phyloP scores from a whole-genome alignment of 1,140 invertebrate genomes.

The Coboldia fuscipes region DNA sequence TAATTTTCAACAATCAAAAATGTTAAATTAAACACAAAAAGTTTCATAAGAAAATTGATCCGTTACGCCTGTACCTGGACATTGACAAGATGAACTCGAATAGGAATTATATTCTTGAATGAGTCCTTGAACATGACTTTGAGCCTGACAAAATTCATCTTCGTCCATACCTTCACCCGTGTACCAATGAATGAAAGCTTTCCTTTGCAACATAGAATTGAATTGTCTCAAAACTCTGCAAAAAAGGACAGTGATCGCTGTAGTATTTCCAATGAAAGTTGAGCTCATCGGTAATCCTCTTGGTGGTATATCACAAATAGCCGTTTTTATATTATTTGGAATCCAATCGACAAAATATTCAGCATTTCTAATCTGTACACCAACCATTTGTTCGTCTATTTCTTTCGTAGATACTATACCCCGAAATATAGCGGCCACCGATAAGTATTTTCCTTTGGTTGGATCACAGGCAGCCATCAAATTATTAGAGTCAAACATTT shows the following conservation, averaged over 20 bases:
- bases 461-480: conserved; percentile 62
- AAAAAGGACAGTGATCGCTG: conserved; percentile 61
- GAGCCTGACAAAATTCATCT: conserved; percentile 55
- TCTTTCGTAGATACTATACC: conserved; percentile 36
- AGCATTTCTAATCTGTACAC: conserved; percentile 48
- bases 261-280: conserved; percentile 45
- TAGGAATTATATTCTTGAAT: too few relatives aligned
- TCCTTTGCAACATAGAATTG: conserved; percentile 52
- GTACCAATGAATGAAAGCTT: conserved; percentile 62
- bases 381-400: conserved; percentile 43
- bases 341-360: conserved; percentile 65
- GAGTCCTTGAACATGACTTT: conserved; percentile 43
- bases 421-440: conserved; percentile 53
- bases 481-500: conserved; percentile 52
- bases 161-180: conserved; percentile 67
- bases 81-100: too few relatives aligned
- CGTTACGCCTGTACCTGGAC: too few relatives aligned
- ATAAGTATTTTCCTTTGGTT: conserved; percentile 33
- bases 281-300: conserved; percentile 44
- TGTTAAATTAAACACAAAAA: too few relatives aligned
- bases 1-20: too few relatives aligned
- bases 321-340: conserved; percentile 48
- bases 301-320: conserved; percentile 48
- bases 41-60: too few relatives aligned
- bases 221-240: conserved; percentile 55